Evolutionary conservation across 2,797 vertebrate species (phyloP), one percentile per base, ranked within the genome.

Genomic region (Tokudaia tokunoshimensis): DNA sequence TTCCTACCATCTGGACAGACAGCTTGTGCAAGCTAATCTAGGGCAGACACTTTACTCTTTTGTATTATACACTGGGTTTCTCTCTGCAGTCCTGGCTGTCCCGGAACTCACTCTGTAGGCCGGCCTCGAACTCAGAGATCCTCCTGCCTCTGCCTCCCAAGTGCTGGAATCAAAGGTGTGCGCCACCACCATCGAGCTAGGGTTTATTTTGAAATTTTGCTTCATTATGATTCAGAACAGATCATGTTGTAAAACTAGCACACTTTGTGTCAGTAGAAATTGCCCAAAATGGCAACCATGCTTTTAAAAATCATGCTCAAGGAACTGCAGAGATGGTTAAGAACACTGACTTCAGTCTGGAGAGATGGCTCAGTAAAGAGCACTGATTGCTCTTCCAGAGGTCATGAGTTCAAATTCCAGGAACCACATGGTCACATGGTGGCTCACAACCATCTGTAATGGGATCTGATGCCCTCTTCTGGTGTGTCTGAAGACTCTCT

Each of bases 1-100:
- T 84, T 95, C 63, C 92, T 95, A 85, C 47, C 52, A 91, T 94
- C 74, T 96, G 22, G 92, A 92, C 37, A 94, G 82, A 85, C 65
- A 78, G 52, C 34, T 76, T 92, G 31, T 34, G 17, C 8, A 88
- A 22, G 41, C 19, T 85, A 93, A 84, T 94, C 84, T 90, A 67
- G 81, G 34, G 91, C 34, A 72, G 81, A 83, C 67, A n/a, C 88
- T 92, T 96, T 59, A 17, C 14, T 85, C 12, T 90, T 92, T 92
- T 5, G 61, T 55, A 41, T 83, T 80, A 72, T 89, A 91, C 74
- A 52, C 24, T 59, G 19, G n/a, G 34, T 82, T 26, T 82, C n/a
- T 59, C 80, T 37, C 6, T 81, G 20, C 37, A 61, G 37, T 37
- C n/a, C 57, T 19, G 26, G 59, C 81, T 63, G 24, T 41, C 57